Evolutionary conservation across 2,888 invertebrate species (phyloP).

Genomic region (Flexamia atlantica): DNA sequence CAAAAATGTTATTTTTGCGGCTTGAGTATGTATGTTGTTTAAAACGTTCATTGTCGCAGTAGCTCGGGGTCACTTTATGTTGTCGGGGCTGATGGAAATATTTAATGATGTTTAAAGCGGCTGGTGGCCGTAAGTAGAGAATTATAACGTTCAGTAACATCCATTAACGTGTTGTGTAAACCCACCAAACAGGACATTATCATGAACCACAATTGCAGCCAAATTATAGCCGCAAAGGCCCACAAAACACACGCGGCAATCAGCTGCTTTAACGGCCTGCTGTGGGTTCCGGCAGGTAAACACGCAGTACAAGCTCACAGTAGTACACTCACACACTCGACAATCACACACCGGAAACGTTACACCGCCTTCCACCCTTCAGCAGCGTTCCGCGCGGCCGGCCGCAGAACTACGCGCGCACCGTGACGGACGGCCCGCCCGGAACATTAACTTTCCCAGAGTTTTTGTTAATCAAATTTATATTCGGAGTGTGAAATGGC

Average conservation of each 20-base stretch:
- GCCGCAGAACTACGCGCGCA: slow-evolving; percentile 2
- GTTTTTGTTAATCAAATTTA: slow-evolving; percentile 54
- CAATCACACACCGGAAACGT: slow-evolving; percentile 32
- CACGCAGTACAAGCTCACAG: neutral
- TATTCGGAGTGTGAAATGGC: slow-evolving; percentile 52
- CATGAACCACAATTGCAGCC: neutral
- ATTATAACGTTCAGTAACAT: too few relatives aligned
- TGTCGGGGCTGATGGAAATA: too few relatives aligned
- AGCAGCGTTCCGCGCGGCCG: slow-evolving; percentile 48
- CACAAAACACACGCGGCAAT: slow-evolving; percentile 10
- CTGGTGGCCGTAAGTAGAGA: too few relatives aligned
- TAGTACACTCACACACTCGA: neutral
- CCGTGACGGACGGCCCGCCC: slow-evolving; percentile 24
- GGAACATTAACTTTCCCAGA: slow-evolving; percentile 51
- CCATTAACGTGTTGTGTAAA: neutral
- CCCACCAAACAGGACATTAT: neutral
- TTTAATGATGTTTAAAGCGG: too few relatives aligned
- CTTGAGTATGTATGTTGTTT: too few relatives aligned
- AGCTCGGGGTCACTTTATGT: too few relatives aligned
- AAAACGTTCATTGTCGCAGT: too few relatives aligned
- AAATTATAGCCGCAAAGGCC: neutral
- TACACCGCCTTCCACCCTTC: slow-evolving; percentile 22
- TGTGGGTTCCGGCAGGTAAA: slow-evolving; percentile 16
- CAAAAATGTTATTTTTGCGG: too few relatives aligned
- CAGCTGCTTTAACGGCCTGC: slow-evolving; percentile 23